These are phyloP conservation scores for Chloroceryle aenea DNA, from an alignment of 2,113 vertebrate species.

Conservation along the genomic window DNA sequence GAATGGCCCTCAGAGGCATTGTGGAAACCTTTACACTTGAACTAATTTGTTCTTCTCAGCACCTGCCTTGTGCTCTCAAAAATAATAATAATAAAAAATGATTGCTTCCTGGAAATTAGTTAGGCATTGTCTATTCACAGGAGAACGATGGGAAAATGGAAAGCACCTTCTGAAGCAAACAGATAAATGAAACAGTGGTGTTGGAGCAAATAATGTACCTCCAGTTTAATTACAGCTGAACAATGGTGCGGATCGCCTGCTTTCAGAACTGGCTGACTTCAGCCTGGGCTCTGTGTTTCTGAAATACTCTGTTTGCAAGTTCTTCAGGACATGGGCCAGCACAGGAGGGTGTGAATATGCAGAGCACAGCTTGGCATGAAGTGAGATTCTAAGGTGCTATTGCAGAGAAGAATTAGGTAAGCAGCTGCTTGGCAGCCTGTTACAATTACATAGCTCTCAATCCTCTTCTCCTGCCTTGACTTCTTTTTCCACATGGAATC, in stretches of 20 bases:
- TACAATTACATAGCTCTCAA: neutral
- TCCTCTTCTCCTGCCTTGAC: neutral
- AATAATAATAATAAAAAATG: neutral
- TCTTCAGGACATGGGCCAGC: neutral
- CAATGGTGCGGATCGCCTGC: neutral
- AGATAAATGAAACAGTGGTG: constrained; percentile 47
- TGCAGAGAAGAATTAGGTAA: neutral
- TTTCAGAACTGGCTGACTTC: neutral
- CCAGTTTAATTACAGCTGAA: constrained; percentile 56
- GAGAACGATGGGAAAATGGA: constrained; percentile 8
- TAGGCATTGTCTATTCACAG: constrained; percentile 2
- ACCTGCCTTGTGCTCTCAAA: constrained; percentile 26
- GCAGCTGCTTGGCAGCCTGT: neutral
- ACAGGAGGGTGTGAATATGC: neutral
- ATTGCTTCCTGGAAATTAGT: constrained; percentile 37
- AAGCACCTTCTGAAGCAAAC: constrained; percentile 58
- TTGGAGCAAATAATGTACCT: constrained; percentile 45
- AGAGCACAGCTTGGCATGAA: neutral
- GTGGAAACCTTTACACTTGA: constrained; percentile 12
- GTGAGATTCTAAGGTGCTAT: neutral
- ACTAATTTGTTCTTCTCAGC: constrained; percentile 18
- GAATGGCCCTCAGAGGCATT: neutral
- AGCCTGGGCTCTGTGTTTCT: neutral
- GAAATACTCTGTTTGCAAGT: neutral
- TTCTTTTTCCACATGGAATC: neutral